Base-by-base conservation (phyloP, 2,797 vertebrate genomes). In the Myioborus miniatus region DNA sequence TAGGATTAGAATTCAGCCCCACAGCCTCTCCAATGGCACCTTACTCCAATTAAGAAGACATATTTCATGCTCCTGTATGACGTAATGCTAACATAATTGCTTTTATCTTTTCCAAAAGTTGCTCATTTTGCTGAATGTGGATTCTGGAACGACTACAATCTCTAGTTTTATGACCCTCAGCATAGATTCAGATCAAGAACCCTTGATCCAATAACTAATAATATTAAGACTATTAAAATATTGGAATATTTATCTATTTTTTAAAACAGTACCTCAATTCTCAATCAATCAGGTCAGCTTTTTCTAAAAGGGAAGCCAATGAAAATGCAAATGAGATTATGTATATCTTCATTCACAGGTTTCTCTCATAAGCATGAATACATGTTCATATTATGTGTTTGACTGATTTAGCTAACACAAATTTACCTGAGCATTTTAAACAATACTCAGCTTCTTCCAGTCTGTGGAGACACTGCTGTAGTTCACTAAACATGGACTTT, bases 1-100 rank as follows among this genome's bases (percentile, higher is more conserved):
- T 70, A 76, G 92, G 95, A 96, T 96, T 96, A 96, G 94, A 96
- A 92, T 94, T 88, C 22, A 92, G 84, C 67, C 50, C 58, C 60
- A 62, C 19, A 62, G 72, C 24, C 53, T 85, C 79, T 83, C 84
- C 79, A 62, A 0, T 32, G 21, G 80, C 72, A 93, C 91, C 76
- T 79, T 23, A 82, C 47, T 46, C 47, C 80, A 74, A 26, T 43
- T 84, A 91, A 82, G 70, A 85, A 1, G 13, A 60, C 7, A 17
- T 83, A 70, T 81, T 91, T 91, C 23, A 15, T 68, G 41, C 3
- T 79, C 22, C 59, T 46, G 6, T 55, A 65, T 46, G 49, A 71
- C 8, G 21, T 34, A 49, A 72, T 15, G 12, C 34, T 43, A 46
- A 16, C 32, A 26, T 59, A 76, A 70, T 14, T 56, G 19, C 10